Conservation (phyloP, 2,797 vertebrate species). For the Micrastur ruficollis region DNA sequence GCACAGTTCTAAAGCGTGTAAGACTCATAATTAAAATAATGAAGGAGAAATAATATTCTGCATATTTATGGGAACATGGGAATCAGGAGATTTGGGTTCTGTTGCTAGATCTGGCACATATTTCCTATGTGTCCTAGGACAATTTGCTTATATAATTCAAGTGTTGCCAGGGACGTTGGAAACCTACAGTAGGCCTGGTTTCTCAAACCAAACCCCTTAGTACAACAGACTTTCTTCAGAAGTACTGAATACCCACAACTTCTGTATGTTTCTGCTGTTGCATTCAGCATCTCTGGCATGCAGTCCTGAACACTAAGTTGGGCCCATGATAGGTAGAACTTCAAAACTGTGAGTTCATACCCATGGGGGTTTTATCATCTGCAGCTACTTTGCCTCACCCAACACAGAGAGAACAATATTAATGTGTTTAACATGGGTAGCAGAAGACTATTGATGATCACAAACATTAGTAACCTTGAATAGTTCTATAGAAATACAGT, state of each 20-base stretch:
- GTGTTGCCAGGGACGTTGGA: background rate
- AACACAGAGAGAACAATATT: background rate
- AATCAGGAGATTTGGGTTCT: background rate
- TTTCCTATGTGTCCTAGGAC: background rate
- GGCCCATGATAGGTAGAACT: background rate
- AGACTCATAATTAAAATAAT: background rate
- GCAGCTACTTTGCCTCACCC: background rate
- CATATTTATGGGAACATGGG: background rate
- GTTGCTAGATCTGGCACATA: background rate
- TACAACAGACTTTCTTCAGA: background rate
- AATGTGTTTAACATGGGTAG: background rate
- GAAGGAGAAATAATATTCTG: background rate
- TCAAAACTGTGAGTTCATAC: background rate
- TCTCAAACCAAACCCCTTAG: background rate
- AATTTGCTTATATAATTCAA: background rate
- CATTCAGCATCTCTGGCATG: background rate
- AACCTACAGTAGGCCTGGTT: background rate
- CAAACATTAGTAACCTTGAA: background rate
- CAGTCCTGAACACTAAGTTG: background rate
- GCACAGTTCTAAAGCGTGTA: background rate
- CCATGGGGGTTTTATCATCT: background rate
- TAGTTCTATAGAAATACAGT: background rate
- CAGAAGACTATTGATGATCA: background rate
- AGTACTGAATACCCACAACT: background rate
- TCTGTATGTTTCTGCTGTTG: background rate